Percentiles rank a stretch among this genome's conserved stretches.
Conservation (phyloP, 53 echinoderm and acorn worm species). For the Temnopleurus reevesii region DNA sequence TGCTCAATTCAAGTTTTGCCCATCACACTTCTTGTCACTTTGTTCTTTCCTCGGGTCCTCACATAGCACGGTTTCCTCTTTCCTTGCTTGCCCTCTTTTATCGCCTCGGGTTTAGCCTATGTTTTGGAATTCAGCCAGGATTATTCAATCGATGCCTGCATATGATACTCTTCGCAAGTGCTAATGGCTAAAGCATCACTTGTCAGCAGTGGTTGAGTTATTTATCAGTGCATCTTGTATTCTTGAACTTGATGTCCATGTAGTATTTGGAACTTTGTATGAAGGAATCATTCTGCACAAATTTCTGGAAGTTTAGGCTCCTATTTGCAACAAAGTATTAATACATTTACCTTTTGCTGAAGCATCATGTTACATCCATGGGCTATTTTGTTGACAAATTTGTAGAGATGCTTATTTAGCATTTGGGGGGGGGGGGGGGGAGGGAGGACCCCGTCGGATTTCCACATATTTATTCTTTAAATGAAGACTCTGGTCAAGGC, state of each 20-base stretch:
- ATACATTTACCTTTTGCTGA: no score
- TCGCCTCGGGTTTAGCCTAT: constrained; percentile 14
- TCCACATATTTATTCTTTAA: no score
- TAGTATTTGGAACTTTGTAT: no score
- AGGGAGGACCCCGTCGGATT: no score
- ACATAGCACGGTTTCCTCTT: constrained; percentile 53
- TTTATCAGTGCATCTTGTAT: constrained; percentile 10
- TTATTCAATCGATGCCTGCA: constrained; percentile 49
- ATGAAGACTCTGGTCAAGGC: no score
- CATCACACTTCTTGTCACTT: constrained; percentile 32
- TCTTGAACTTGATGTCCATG: not conserved
- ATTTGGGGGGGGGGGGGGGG: no score
- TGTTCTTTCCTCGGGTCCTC: constrained; percentile 24
- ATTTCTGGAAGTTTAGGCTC: no score
- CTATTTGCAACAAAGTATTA: no score
- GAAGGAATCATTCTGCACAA: no score
- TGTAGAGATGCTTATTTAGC: not conserved
- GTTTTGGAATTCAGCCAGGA: constrained; percentile 55
- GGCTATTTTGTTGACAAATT: not conserved
- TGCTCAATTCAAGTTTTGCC: constrained; percentile 12
- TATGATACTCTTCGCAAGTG: not conserved
- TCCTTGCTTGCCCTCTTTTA: not conserved
- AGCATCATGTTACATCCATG: not conserved
- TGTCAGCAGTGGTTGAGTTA: constrained; percentile 17
- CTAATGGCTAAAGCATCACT: constrained; percentile 33